Evolutionary conservation across 2,113 vertebrate genomes (phyloP).

Genomic region (Psilopogon haemacephalus): DNA sequence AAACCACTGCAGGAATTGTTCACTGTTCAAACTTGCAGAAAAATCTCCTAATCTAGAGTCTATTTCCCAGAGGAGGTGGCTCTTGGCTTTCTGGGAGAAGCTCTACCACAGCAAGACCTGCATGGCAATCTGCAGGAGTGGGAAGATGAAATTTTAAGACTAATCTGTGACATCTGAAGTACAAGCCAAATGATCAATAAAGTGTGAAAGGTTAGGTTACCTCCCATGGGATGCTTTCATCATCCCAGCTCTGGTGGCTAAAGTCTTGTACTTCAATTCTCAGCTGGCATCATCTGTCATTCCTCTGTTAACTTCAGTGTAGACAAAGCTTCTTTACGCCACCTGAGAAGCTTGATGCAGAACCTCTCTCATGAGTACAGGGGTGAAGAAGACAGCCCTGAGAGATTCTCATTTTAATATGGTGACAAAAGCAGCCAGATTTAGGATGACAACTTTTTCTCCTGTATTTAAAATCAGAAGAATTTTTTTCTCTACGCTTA

Average conservation of each 20-base stretch:
- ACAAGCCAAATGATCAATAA: constrained; percentile 25
- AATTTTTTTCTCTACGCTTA: background rate
- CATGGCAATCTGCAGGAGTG: accelerated
- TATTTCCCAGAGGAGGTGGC: accelerated
- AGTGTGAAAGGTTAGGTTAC: constrained; percentile 11
- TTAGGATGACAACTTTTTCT: background rate
- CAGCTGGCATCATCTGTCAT: background rate
- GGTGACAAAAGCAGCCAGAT: background rate
- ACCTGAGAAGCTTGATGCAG: background rate
- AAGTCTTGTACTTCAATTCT: constrained; percentile 2
- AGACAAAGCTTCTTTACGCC: background rate
- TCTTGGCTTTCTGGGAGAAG: background rate
- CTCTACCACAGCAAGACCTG: background rate
- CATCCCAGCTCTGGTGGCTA: background rate
- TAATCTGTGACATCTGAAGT: background rate
- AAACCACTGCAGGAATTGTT: background rate
- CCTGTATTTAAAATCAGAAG: background rate
- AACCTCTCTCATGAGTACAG: background rate
- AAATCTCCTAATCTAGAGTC: background rate
- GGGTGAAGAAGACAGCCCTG: background rate
- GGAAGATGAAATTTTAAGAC: background rate
- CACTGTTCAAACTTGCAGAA: background rate
- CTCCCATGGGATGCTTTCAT: constrained; percentile 12
- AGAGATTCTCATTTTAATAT: background rate
- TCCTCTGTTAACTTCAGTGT: background rate